phyloP scores from a whole-genome alignment of 53 echinoderm and acorn worm genomes.

The Echinarachnius parma region DNA sequence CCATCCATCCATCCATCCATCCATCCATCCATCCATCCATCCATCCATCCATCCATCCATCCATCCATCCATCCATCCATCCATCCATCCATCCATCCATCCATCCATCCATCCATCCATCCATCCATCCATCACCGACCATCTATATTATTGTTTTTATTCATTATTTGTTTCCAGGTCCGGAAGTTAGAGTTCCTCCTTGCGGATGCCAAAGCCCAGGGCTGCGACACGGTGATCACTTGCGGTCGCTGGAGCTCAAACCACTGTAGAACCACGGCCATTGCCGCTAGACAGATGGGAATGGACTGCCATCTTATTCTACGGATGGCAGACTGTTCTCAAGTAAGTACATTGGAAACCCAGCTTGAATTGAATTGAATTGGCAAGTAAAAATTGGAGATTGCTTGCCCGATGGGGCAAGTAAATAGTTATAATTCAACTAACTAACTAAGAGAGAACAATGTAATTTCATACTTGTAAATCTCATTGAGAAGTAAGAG shows the following conservation, averaged over 20 bases:
- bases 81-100: background rate
- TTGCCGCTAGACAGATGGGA: slow-evolving; percentile 54
- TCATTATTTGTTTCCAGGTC: too few species aligned
- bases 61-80: background rate
- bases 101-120: background rate
- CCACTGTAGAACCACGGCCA: slow-evolving; percentile 63
- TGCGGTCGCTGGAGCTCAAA: slow-evolving; percentile 63
- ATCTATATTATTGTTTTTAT: too few species aligned
- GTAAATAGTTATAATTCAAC: too few species aligned
- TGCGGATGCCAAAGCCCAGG: slow-evolving; percentile 66
- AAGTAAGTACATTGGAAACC: too few species aligned
- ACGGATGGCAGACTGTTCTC: too few species aligned
- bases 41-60: background rate
- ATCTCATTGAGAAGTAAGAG: too few species aligned
- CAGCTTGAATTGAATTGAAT: too few species aligned
- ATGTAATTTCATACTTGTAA: too few species aligned
- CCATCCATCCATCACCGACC: background rate
- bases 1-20: background rate
- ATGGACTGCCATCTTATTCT: slow-evolving; percentile 57
- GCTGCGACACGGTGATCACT: slow-evolving; percentile 63
- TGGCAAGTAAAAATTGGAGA: too few species aligned
- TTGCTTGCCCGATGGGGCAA: too few species aligned
- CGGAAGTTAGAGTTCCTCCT: slow-evolving; percentile 74
- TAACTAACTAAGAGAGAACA: too few species aligned
- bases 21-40: background rate